A percentile compares a stretch with the other conserved stretches of the same genome.
Conservation (phyloP, 23 tunicate genomes). For the Clavelina lepadiformis region DNA sequence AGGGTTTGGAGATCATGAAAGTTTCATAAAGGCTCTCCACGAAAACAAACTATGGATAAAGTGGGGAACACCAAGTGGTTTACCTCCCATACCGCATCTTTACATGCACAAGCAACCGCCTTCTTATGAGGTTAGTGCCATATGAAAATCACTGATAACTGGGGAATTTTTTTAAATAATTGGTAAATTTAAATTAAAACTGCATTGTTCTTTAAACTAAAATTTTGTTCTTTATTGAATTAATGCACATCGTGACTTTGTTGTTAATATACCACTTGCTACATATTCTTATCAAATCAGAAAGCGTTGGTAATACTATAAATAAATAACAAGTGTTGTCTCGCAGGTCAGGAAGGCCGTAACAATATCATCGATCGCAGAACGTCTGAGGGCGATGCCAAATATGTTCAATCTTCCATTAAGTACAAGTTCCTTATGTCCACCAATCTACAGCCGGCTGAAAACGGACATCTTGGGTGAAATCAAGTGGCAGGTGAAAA, state of each 20-base stretch:
- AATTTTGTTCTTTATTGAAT: too few relatives aligned
- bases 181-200: too few relatives aligned
- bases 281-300: too few relatives aligned
- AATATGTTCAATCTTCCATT: slow-evolving; percentile 14
- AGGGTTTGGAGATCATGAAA: slow-evolving; percentile 26
- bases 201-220: too few relatives aligned
- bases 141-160: too few relatives aligned
- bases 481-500: slow-evolving; percentile 66
- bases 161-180: too few relatives aligned
- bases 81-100: slow-evolving; percentile 68
- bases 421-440: slow-evolving; percentile 24
- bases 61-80: slow-evolving; percentile 73
- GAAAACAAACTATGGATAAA: slow-evolving; percentile 76
- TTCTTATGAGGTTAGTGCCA: slow-evolving; percentile 53
- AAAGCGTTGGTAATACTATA: too few relatives aligned
- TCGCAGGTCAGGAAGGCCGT: slow-evolving; percentile 77
- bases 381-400: slow-evolving; percentile 22
- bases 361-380: slow-evolving; percentile 63
- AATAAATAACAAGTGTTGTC: too few relatives aligned
- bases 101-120: slow-evolving; percentile 88
- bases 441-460: slow-evolving; percentile 80
- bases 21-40: slow-evolving; percentile 31
- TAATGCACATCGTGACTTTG: too few relatives aligned
- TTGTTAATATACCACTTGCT: too few relatives aligned
- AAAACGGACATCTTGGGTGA: slow-evolving; percentile 34